These are phyloP conservation scores for Rhincodon typus DNA, from an alignment of 2,797 vertebrate genomes.

Conservation along the genomic window DNA sequence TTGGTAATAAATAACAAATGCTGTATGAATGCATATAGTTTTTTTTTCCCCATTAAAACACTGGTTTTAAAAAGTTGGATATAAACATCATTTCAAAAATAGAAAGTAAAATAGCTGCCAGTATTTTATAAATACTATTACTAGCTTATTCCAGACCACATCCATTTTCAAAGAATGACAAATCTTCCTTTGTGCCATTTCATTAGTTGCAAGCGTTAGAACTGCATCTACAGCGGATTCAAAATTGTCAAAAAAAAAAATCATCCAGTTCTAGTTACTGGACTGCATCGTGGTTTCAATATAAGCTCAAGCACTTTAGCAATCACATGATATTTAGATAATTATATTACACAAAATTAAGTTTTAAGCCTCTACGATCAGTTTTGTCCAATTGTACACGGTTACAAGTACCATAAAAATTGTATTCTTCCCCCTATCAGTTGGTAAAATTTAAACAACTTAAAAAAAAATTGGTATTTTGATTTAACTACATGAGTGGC, in stretches of 20 bases:
- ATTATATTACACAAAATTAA: background rate
- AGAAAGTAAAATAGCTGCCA: background rate
- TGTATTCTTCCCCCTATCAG: background rate
- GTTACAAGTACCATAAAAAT: background rate
- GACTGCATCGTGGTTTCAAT: background rate
- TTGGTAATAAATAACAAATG: background rate
- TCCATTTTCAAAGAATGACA: background rate
- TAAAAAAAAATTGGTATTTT: background rate
- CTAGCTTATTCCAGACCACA: background rate
- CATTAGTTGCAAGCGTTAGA: background rate
- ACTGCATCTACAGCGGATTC: background rate
- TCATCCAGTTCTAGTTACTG: background rate
- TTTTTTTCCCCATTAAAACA: background rate
- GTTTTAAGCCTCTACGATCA: background rate
- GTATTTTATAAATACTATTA: background rate
- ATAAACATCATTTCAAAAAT: background rate
- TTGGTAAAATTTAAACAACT: background rate
- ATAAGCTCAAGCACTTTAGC: background rate
- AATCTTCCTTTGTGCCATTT: background rate
- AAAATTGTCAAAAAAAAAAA: conserved; percentile 4
- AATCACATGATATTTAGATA: background rate
- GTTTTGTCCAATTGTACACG: background rate
- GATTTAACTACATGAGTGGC: background rate
- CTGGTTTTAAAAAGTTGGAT: background rate
- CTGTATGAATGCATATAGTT: too few relatives aligned